These are phyloP conservation scores for Branchinecta sandiegonensis DNA, from an alignment of 2,888 invertebrate genomes.

Conservation along the genomic window DNA sequence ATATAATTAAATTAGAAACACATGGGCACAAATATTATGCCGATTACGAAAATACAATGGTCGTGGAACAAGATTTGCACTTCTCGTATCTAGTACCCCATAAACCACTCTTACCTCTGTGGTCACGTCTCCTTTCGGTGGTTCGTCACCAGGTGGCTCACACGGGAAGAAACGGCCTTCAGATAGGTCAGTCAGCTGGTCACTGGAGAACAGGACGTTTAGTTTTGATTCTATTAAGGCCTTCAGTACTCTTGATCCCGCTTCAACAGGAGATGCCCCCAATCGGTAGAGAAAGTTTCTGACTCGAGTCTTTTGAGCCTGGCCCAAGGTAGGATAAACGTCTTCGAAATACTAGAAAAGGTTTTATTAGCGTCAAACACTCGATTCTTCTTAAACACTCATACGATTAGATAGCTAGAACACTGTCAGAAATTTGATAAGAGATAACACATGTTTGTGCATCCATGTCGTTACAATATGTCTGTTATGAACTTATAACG, in stretches of 20 bases:
- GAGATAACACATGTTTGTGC: too few species aligned
- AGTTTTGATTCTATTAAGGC: slow-evolving; percentile 35
- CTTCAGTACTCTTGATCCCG: slow-evolving; percentile 26
- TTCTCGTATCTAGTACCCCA: too few species aligned
- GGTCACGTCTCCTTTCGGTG: background rate
- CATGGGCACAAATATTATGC: too few species aligned
- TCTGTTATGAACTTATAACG: too few species aligned
- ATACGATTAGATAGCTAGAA: too few species aligned
- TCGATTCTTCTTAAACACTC: too few species aligned
- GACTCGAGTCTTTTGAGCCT: background rate
- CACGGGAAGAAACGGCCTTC: background rate
- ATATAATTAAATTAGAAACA: too few species aligned
- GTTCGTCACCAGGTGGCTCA: background rate
- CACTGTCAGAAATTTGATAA: too few species aligned
- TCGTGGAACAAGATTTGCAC: too few species aligned
- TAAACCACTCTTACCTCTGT: background rate
- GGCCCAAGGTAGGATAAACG: background rate
- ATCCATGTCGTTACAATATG: too few species aligned
- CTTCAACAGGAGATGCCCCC: background rate
- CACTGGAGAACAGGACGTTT: slow-evolving; percentile 33
- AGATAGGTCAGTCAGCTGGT: slow-evolving; percentile 32
- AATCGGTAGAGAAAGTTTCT: background rate
- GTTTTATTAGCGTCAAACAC: background rate
- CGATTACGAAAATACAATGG: too few species aligned
- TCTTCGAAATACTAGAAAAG: background rate